A percentile compares a stretch with the other conserved stretches of the same genome.
These are phyloP conservation scores for Allolobophora icterica DNA, from an alignment of 2,888 invertebrate species.

Conservation along the genomic window DNA sequence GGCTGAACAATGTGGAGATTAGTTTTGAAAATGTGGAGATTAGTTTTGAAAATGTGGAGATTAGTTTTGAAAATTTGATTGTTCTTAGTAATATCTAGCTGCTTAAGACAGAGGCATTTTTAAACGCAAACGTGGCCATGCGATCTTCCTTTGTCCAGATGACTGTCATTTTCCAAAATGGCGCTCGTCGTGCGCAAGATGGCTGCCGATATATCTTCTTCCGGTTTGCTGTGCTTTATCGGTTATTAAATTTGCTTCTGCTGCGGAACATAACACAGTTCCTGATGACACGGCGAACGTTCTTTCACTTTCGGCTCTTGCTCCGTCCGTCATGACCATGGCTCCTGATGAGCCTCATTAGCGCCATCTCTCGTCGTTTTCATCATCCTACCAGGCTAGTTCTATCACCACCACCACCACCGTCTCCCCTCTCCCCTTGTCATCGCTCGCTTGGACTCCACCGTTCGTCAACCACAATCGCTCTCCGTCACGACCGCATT, in stretches of 20 bases:
- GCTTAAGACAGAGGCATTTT: no score
- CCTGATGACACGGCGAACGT: background rate
- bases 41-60: no score
- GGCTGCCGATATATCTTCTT: background rate
- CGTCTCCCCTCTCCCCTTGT: background rate
- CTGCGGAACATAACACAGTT: background rate
- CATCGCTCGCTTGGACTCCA: background rate
- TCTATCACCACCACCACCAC: background rate
- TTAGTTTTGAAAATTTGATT: background rate
- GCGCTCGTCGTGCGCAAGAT: background rate
- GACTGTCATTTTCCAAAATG: background rate
- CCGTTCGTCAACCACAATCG: background rate
- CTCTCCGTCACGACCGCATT: constrained; percentile 25
- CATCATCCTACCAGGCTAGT: background rate
- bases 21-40: no score
- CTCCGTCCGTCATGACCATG: background rate
- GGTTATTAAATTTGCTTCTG: background rate
- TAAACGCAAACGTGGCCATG: background rate
- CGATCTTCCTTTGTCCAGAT: background rate
- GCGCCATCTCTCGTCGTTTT: constrained; percentile 1
- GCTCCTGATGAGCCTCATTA: constrained; percentile 27
- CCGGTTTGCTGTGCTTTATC: background rate
- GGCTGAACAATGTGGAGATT: no score
- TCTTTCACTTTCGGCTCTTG: constrained; percentile 23
- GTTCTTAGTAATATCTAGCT: background rate